A percentile compares a stretch with the other conserved stretches of the same genome.
Evolutionary conservation across 2,113 vertebrate species (phyloP).

Genomic region (Cyanistes caeruleus): DNA sequence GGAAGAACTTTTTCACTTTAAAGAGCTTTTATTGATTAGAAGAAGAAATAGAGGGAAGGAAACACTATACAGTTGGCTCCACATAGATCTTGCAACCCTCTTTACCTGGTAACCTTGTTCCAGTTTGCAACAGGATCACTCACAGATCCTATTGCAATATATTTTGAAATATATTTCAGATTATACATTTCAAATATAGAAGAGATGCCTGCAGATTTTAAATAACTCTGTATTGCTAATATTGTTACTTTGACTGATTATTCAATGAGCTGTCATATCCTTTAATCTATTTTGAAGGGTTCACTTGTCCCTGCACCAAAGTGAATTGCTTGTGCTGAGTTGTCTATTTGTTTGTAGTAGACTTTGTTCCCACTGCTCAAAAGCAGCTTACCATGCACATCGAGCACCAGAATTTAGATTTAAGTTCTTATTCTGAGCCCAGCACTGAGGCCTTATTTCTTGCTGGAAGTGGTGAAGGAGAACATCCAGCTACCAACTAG

Average conservation of each 20-base stretch:
- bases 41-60: neutral
- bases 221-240: neutral
- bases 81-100: neutral
- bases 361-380: neutral
- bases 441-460: neutral
- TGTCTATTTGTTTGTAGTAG: neutral
- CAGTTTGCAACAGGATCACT: neutral
- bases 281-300: neutral
- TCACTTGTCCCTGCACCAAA: neutral
- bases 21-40: conserved; percentile 30
- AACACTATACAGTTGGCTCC: neutral
- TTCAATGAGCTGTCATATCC: neutral
- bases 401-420: neutral
- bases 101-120: neutral
- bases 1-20: conserved; percentile 22
- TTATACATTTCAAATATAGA: neutral
- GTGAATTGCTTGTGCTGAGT: neutral
- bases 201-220: neutral
- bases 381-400: neutral
- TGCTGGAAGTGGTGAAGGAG: neutral
- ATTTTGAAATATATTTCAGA: neutral
- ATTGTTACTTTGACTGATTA: neutral
- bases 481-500: neutral
- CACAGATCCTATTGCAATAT: neutral
- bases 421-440: neutral